Percentiles rank a stretch among this genome's conserved stretches.
Conservation (phyloP, 2,113 vertebrate species). For the Rhizomys pruinosus region DNA sequence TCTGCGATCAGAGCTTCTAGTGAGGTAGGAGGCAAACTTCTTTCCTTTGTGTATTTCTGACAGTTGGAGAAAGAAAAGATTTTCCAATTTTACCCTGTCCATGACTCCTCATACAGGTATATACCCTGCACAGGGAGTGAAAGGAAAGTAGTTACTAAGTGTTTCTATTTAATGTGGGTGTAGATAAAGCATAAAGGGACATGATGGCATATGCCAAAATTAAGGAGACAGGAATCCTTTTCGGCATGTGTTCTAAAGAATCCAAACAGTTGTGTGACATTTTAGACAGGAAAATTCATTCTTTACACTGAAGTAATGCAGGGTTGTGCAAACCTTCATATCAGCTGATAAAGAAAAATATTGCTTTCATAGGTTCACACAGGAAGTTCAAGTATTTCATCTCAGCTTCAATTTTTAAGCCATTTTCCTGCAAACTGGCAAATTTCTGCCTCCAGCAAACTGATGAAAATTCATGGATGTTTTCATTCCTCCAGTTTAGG, state of each 20-base stretch:
- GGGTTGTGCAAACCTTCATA: constrained; percentile 73
- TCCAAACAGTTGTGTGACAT: constrained; percentile 61
- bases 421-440: constrained; percentile 81
- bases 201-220: constrained; percentile 58
- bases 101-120: not conserved
- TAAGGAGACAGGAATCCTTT: constrained; percentile 35
- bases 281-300: constrained; percentile 73
- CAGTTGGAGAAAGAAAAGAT: not conserved
- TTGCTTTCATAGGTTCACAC: constrained; percentile 80
- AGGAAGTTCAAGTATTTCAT: constrained; percentile 83
- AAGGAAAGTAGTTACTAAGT: constrained; percentile 32
- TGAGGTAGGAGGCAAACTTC: not conserved
- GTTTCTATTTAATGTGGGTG: constrained; percentile 61
- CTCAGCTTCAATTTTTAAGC: constrained; percentile 78
- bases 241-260: constrained; percentile 23
- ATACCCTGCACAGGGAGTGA: not conserved
- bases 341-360: constrained; percentile 81
- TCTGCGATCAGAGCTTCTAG: not conserved
- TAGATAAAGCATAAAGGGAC: constrained; percentile 39
- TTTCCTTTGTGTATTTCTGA: not conserved
- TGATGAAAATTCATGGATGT: constrained; percentile 83
- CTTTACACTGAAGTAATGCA: constrained; percentile 69
- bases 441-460: constrained; percentile 82
- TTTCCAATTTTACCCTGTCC: constrained; percentile 26
- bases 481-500: constrained; percentile 78